Evolutionary conservation across 2,797 vertebrate species (phyloP), one percentile per base, ranked within the genome.

Genomic region (Hafferia zeledoni): DNA sequence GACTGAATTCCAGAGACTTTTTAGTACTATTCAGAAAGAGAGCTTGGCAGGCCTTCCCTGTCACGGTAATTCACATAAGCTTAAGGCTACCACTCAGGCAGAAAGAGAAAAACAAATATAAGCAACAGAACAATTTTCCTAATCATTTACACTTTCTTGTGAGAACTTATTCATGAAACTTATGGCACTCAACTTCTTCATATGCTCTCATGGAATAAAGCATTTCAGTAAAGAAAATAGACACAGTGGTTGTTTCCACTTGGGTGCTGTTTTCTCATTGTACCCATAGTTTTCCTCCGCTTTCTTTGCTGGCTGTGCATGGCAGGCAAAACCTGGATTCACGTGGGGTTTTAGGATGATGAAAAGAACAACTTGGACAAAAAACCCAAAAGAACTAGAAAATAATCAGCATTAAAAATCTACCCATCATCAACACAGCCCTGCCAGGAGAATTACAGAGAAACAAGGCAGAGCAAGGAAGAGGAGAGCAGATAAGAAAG

Each of bases 81-180:
- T 96, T 94, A 78, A 83, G 81, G 37, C 72, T 76, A 82, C 53
- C 55, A 53, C 87, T 91, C 72, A 90, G 77, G 90, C 47, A 94
- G 89, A 94, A 82, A 90, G 74, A 90, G 61, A 94, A 94, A 89
- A 91, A 67, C 53, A 95, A 91, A 85, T 70, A 79, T 3, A 53
- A 83, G 72, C 1, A 9, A n/a, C 83, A 24, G 41, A 92, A 93
- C 37, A 71, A 88, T 88, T 93, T 93, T 83, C 35, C 55, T 86
- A 83, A 79, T 76, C 68, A 64, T 94, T 93, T 92, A 80, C 30
- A 47, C 25, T 91, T 96, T 83, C 67, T 87, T 87, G 27, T 65
- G 57, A 14, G 41, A 95, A 81, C 30, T 83, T 78, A 80, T 49
- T 74, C 17, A 70, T 64, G 43, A 94, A 93, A 74, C 28, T 53